phyloP scores from a whole-genome alignment of 2,113 vertebrate species.

The Sylvia atricapilla region DNA sequence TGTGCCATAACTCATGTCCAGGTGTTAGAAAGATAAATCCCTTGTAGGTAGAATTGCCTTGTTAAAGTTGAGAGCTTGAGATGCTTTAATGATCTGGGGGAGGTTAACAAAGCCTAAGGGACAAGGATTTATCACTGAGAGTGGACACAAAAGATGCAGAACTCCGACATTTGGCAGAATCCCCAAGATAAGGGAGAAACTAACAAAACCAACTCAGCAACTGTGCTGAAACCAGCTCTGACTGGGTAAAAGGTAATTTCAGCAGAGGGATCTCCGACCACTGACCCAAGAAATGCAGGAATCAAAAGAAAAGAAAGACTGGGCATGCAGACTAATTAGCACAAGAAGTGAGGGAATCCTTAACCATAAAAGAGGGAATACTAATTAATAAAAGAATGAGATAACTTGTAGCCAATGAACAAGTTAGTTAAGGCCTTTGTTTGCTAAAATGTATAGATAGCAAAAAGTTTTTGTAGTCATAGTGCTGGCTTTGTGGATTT shows the following conservation, averaged over 20 bases:
- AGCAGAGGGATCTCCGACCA: rapidly evolving
- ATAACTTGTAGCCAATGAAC: background rate
- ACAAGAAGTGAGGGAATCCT: background rate
- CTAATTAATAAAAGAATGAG: background rate
- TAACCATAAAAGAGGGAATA: background rate
- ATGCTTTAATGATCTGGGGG: background rate
- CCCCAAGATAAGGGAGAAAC: background rate
- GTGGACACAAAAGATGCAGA: background rate
- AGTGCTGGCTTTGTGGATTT: background rate
- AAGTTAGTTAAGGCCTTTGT: background rate
- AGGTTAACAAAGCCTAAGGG: background rate
- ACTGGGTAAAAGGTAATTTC: background rate
- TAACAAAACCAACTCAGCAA: background rate
- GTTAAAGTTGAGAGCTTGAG: background rate
- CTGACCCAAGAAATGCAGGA: background rate
- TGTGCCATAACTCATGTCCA: background rate
- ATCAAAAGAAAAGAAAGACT: background rate
- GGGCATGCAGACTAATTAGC: background rate
- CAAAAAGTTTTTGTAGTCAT: rapidly evolving
- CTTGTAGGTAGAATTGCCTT: background rate
- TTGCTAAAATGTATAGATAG: background rate
- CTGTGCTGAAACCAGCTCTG: background rate
- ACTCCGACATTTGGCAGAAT: background rate
- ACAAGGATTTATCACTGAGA: background rate
- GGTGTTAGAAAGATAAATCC: background rate